phyloP scores from a whole-genome alignment of 2,797 vertebrate genomes.

The Xyrichtys novacula region DNA sequence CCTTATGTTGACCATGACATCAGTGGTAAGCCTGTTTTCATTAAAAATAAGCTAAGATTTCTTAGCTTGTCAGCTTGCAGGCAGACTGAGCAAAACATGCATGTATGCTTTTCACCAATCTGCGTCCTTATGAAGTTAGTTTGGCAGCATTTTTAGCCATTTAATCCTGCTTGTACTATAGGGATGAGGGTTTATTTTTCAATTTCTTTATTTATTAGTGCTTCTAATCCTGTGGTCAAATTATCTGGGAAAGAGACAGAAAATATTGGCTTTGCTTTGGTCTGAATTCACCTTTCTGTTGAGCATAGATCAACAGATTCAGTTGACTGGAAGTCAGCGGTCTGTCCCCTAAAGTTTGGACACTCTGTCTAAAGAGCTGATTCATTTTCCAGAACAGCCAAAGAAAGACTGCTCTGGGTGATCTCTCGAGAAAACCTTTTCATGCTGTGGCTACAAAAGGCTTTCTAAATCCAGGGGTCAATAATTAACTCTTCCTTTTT shows the following conservation, averaged over 20 bases:
- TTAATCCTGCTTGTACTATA: too few species aligned
- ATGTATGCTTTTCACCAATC: too few species aligned
- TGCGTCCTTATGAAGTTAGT: too few species aligned
- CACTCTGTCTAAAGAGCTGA: not conserved
- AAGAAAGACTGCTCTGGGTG: not conserved
- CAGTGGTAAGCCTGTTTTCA: too few species aligned
- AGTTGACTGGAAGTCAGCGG: constrained; percentile 23
- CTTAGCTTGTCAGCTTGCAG: too few species aligned
- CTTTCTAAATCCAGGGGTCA: constrained; percentile 53
- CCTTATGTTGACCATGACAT: too few species aligned
- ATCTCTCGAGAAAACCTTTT: not conserved
- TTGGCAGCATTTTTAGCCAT: too few species aligned
- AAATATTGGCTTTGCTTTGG: not conserved
- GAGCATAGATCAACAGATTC: constrained; percentile 1
- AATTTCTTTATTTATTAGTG: too few species aligned
- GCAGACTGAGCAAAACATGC: too few species aligned
- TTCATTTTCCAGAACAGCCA: not conserved
- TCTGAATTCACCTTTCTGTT: not conserved
- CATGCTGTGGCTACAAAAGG: constrained; percentile 29
- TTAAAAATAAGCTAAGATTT: too few species aligned
- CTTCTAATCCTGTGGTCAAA: not conserved
- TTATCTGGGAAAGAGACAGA: not conserved
- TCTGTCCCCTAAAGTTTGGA: constrained; percentile 13
- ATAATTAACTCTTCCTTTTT: constrained; percentile 23
- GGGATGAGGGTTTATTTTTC: too few species aligned